A percentile compares a stretch with the other conserved stretches of the same genome.
These are phyloP conservation scores for Brachylomia viminalis DNA, from an alignment of 2,888 invertebrate genomes.

Conservation along the genomic window DNA sequence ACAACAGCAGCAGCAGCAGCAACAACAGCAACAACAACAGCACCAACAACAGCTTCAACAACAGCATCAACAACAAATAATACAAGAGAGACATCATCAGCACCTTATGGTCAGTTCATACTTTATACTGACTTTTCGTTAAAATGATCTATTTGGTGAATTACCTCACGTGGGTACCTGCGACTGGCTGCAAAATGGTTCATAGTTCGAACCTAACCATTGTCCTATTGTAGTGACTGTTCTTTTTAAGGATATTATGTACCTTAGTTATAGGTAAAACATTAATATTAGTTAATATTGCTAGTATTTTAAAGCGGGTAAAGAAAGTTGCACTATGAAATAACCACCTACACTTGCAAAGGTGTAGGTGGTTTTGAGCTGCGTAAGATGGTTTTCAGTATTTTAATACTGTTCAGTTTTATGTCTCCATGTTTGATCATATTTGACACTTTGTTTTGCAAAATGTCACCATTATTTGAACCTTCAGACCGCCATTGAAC, in stretches of 20 bases:
- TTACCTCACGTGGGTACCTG: too few species aligned
- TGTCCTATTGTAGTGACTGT: background rate
- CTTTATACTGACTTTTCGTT: constrained; percentile 30
- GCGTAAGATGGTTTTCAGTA: constrained; percentile 9
- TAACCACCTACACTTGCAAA: constrained; percentile 22
- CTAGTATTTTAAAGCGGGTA: background rate
- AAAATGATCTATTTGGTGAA: background rate
- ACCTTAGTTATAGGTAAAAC: background rate
- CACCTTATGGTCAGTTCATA: constrained; percentile 71
- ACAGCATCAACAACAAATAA: constrained; percentile 55
- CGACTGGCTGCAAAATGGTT: too few species aligned
- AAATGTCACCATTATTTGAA: background rate
- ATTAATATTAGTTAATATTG: background rate
- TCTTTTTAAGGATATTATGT: background rate
- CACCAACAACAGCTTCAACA: constrained; percentile 47
- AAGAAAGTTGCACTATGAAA: too few species aligned
- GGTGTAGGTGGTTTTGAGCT: constrained; percentile 25
- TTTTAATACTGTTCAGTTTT: background rate
- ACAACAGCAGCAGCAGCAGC: constrained; percentile 28
- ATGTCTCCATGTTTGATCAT: background rate
- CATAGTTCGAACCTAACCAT: background rate
- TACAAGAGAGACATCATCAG: constrained; percentile 78
- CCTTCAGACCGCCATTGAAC: background rate
- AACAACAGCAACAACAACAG: constrained; percentile 65
- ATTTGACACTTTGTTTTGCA: background rate